These are phyloP conservation scores for Paedocypris sp. DNA, from an alignment of 2,113 vertebrate genomes.

Conservation along the genomic window DNA sequence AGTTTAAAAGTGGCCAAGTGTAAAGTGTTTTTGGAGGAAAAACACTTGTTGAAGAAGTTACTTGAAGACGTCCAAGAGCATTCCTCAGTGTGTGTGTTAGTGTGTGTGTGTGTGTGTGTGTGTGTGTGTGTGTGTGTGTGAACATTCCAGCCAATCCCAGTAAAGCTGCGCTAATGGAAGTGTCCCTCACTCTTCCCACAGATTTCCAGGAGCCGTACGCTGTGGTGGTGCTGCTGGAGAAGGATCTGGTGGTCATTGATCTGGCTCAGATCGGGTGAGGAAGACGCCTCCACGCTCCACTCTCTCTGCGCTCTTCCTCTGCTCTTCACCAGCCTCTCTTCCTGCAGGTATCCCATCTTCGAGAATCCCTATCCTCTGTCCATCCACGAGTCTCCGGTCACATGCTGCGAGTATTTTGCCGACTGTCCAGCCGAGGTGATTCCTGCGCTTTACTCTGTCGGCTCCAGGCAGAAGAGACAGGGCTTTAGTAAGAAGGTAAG, in stretches of 20 bases:
- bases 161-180: neutral
- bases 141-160: no score
- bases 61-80: no score
- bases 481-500: slow-evolving; percentile 98
- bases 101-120: no score
- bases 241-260: slow-evolving; percentile 94
- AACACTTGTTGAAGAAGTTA: no score
- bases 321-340: neutral
- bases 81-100: no score
- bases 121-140: no score
- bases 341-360: slow-evolving; percentile 60
- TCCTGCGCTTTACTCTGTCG: slow-evolving; percentile 92
- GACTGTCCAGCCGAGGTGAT: slow-evolving; percentile 93
- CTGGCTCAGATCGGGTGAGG: slow-evolving; percentile 94
- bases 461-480: slow-evolving; percentile 89
- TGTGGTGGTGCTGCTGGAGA: slow-evolving; percentile 91
- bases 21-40: no score
- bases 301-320: neutral
- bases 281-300: neutral
- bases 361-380: slow-evolving; percentile 62
- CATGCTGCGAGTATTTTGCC: slow-evolving; percentile 94
- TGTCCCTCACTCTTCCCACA: slow-evolving; percentile 36
- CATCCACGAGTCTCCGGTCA: slow-evolving; percentile 68
- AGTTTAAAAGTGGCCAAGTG: no score
- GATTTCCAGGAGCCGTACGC: slow-evolving; percentile 97